Evolutionary conservation across 2,797 vertebrate genomes (phyloP), one percentile per base, ranked within the genome.

Genomic region (Echeneis naucrates): DNA sequence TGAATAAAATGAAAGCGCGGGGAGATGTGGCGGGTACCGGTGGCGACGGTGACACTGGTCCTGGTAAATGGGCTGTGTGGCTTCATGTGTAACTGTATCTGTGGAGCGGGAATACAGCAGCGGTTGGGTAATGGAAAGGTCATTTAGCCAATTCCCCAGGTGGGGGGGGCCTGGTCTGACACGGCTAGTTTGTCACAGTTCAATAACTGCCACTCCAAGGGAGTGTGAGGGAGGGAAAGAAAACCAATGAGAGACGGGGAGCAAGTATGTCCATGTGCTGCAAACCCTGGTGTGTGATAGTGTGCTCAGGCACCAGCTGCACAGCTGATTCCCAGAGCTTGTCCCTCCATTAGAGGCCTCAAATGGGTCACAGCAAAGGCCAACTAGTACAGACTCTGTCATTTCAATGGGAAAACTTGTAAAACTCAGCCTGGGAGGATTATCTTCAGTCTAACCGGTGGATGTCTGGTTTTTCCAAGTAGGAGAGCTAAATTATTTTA

Each of bases 171-270:
- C n/a, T 83, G 88, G 75, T 87, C 91, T 93, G 90, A 93, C 93
- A 94, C 78, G 78, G 91, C 93, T 93, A 89, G 83, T 94, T 93
- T 93, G 93, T 94, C 92, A 93, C 94, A 90, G 94, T 93, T 94
- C 93, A 90, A 94, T 93, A 94, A 92, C 89, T 92, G 91, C 92
- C 90, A 93, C 90, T 91, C 92, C 60, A 13, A 90, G 89, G 87
- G 88, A 90, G 87, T 68, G 82, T 82, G 88, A 87, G 88, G 70
- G 78, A 61, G 82, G 64, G 80, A 77, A 76, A 77, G 70, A 66
- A 60, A 74, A 80, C 14, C 54, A 74, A 80, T 40, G 87, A 75
- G 80, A 80, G 85, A 82, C 77, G 60, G 69, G 40, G 26, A 75
- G 59, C 69, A 76, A 66, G 75, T 75, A 73, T 75, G 63, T 51